Percentiles rank a stretch among this genome's conserved stretches.
Evolutionary conservation across 2,113 vertebrate genomes (phyloP).

Genomic region (Sturnira hondurensis): DNA sequence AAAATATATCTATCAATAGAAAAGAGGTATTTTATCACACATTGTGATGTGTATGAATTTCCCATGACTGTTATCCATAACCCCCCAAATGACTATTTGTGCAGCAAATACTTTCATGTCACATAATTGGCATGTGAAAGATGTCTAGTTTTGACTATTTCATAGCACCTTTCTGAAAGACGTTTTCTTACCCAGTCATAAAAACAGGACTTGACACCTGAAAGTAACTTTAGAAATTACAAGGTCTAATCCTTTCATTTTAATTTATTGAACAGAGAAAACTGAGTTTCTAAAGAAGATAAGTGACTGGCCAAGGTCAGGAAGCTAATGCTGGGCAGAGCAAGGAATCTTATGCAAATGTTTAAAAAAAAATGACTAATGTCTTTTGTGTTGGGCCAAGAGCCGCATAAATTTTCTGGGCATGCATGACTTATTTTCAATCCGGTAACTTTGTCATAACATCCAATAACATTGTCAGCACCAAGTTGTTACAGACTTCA

Average conservation of each 20-base stretch:
- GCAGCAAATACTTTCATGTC: not conserved
- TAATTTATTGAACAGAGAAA: not conserved
- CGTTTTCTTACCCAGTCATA: not conserved
- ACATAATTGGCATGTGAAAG: not conserved
- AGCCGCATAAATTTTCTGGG: constrained; percentile 2
- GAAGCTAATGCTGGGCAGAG: not conserved
- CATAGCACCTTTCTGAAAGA: not conserved
- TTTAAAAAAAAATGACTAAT: constrained; percentile 18
- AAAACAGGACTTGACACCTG: not conserved
- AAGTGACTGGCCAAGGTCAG: not conserved
- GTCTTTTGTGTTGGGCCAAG: not conserved
- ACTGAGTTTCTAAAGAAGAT: not conserved
- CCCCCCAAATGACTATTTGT: not conserved
- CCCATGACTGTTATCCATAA: not conserved
- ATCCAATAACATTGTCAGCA: constrained; percentile 31
- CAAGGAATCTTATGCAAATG: not conserved
- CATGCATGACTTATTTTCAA: constrained; percentile 29
- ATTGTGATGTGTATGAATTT: not conserved
- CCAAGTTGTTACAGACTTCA: not conserved
- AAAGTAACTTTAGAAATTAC: not conserved
- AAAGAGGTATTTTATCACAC: not conserved
- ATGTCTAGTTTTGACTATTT: not conserved
- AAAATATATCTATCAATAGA: not conserved
- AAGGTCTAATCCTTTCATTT: not conserved
- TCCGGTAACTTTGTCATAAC: constrained; percentile 32